A percentile compares a stretch with the other conserved stretches of the same genome.
phyloP scores from a whole-genome alignment of 2,797 vertebrate genomes.

The Xerus rutilus region DNA sequence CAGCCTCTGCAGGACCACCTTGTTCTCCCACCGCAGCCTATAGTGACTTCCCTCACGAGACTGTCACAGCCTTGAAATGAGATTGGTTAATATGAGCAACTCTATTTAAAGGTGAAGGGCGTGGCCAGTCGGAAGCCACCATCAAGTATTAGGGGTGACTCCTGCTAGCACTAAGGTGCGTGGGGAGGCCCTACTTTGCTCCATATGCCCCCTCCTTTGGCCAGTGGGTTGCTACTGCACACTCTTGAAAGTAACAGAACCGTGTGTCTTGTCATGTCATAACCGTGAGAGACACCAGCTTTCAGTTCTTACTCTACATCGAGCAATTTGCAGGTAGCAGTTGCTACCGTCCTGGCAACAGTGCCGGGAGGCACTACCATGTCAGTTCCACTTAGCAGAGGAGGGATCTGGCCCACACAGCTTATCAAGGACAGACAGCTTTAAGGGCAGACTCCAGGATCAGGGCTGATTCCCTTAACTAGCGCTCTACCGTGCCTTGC shows the following conservation, averaged over 20 bases:
- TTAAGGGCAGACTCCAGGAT: accelerated
- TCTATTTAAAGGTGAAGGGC: neutral
- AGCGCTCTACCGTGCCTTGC: accelerated
- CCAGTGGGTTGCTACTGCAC: neutral
- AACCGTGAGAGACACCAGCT: neutral
- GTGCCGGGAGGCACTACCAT: accelerated
- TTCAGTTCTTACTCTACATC: neutral
- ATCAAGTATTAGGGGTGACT: accelerated
- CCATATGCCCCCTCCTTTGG: accelerated
- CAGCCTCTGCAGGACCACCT: accelerated
- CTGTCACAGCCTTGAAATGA: neutral
- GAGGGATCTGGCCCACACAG: neutral
- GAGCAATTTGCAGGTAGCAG: neutral
- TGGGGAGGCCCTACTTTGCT: accelerated
- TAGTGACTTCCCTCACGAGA: neutral
- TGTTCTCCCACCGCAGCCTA: neutral
- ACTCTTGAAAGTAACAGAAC: neutral
- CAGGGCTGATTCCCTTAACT: neutral
- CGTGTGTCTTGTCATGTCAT: neutral
- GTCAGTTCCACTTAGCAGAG: neutral
- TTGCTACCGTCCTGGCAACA: neutral
- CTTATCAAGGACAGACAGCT: neutral
- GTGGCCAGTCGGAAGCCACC: accelerated
- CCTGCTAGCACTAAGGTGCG: too few species aligned
- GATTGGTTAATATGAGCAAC: neutral